Base-by-base conservation (phyloP, 2,113 vertebrate species). In the Cololabis saira region DNA sequence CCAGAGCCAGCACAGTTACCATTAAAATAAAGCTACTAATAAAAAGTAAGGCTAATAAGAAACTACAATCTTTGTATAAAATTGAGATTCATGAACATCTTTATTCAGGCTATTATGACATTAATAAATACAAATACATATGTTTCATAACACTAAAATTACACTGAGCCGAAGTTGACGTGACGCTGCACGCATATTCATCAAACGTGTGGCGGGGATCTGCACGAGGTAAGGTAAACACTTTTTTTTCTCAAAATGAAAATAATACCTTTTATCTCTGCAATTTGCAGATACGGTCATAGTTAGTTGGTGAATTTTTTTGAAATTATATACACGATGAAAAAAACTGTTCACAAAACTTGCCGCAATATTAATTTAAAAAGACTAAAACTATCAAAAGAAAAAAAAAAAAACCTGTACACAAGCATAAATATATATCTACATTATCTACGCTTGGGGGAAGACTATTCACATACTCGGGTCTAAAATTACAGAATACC, bases 321-420 rank as follows among this genome's bases (percentile, higher is more conserved):
- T 81, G 82, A 89, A 93, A 87, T 83, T 93, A 93, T 95, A 81
- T 93, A 95, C 92, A 92, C 78, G 90, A 70, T 75, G 86, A 69
- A 90, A 85, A 84, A 69, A 18, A 87, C 10, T 87, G 61, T 49
- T 67, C 69, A 92, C 93, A 92, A 93, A 67, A 94, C 87, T 89
- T 61, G 61, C 91, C 85, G 82, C 81, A 71, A 82, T 86, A 84
- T 89, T 91, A 92, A 93, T 87, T 89, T 86, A 89, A 88, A 89
- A 81, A 69, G 73, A 7, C 79, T 43, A 22, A 71, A 48, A 74
- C 14, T 59, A 60, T 59, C 11, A 24, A 61, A 65, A 55, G 71
- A 67, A 30, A 67, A 30, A 37, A 71, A 55, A 72, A 67, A 30
- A 67, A 30, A 37, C 68, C 72, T 89, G 86, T 88, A 89, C 89